Evolutionary conservation across 2,797 vertebrate genomes (phyloP).

Genomic region (Gambusia yucatana): DNA sequence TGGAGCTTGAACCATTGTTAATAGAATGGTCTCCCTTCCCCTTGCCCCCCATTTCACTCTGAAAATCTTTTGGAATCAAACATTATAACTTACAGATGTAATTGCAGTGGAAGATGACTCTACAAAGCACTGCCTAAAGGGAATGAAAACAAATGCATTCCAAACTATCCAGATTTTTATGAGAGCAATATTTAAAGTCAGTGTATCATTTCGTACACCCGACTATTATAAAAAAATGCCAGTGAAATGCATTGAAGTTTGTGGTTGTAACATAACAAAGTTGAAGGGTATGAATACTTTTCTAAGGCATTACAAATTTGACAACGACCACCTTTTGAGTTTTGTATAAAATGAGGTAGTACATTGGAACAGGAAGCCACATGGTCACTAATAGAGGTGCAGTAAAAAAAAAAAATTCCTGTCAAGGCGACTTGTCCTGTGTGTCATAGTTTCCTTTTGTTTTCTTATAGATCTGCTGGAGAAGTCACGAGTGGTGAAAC

Average conservation of each 20-base stretch:
- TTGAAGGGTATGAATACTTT: not conserved
- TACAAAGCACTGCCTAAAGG: not conserved
- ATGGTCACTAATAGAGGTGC: conserved; percentile 15
- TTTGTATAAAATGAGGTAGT: conserved; percentile 9
- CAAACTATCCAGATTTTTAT: not conserved
- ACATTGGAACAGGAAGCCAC: not conserved
- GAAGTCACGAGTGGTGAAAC: conserved; percentile 98
- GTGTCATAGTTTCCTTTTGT: conserved; percentile 46
- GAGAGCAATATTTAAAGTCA: not conserved
- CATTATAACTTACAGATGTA: not conserved
- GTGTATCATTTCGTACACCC: not conserved
- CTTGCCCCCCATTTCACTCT: not conserved
- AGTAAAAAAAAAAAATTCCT: conserved; percentile 4
- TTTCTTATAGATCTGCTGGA: conserved; percentile 90
- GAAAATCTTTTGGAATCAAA: not conserved
- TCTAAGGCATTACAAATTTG: conserved; percentile 41
- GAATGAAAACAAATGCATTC: not conserved
- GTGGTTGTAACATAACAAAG: not conserved
- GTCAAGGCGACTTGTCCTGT: not conserved
- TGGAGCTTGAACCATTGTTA: not conserved
- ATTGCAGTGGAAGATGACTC: not conserved
- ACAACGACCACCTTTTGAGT: conserved; percentile 19
- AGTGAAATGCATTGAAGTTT: not conserved
- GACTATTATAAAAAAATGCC: not conserved
- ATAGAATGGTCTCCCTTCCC: not conserved